Conservation (phyloP, 2,797 vertebrate genomes). For the Psittacula derbiana region DNA sequence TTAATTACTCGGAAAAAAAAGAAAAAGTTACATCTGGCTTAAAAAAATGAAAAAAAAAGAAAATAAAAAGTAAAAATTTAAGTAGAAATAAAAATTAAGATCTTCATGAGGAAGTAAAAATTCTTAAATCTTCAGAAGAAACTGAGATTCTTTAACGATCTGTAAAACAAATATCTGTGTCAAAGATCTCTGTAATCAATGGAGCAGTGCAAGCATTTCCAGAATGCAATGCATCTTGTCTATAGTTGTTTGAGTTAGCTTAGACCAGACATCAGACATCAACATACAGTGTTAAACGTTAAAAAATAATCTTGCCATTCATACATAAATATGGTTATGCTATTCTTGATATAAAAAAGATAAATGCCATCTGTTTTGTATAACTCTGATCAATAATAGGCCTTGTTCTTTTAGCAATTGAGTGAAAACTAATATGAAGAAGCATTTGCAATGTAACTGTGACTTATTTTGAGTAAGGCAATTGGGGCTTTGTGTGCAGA, state of each 20-base stretch:
- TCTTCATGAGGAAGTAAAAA: neutral
- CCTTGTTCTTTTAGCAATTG: neutral
- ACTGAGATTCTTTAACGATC: neutral
- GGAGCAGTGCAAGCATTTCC: neutral
- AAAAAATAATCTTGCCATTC: neutral
- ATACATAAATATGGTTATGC: neutral
- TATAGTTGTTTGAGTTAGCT: neutral
- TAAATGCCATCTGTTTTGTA: slow-evolving; percentile 1
- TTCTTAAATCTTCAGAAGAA: neutral
- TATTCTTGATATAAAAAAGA: neutral
- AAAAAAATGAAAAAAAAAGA: neutral
- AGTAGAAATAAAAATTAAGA: neutral
- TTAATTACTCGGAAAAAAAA: neutral
- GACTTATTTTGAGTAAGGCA: neutral
- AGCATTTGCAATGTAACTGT: neutral
- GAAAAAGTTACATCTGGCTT: neutral
- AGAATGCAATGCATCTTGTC: neutral
- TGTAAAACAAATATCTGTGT: neutral
- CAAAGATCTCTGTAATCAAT: neutral
- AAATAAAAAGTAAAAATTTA: neutral
- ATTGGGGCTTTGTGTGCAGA: neutral
- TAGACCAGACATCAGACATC: neutral
- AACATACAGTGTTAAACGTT: neutral
- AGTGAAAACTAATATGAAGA: neutral
- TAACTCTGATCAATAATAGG: neutral